Percentiles rank a stretch among this genome's conserved stretches.
Evolutionary conservation across 2,113 vertebrate species (phyloP).

Genomic region (Atherinomorus stipes): DNA sequence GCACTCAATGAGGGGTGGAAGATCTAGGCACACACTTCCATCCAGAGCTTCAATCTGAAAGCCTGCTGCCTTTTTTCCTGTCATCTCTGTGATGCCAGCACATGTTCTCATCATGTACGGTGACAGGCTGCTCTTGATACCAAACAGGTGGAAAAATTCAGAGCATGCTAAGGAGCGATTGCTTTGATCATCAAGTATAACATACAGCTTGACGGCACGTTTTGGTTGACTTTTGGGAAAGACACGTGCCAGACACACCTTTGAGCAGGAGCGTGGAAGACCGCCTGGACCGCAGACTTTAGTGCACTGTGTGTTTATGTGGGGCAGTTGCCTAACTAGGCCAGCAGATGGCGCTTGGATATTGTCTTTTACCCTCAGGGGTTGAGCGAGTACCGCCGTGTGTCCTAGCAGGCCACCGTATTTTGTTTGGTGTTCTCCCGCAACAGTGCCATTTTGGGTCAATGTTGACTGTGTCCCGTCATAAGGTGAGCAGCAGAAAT

Average conservation of each 20-base stretch:
- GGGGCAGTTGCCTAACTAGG: no score
- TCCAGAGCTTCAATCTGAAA: background rate
- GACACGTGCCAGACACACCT: no score
- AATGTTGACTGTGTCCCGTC: no score
- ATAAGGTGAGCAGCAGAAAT: no score
- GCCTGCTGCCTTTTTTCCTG: background rate
- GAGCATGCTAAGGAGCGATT: background rate
- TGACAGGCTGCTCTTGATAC: background rate
- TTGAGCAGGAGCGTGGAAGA: constrained; percentile 16
- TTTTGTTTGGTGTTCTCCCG: no score
- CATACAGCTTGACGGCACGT: constrained; percentile 21
- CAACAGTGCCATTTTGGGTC: no score
- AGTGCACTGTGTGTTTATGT: background rate
- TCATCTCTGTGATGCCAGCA: constrained; percentile 3
- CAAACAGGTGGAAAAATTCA: background rate
- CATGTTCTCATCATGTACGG: background rate
- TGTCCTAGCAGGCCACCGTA: no score
- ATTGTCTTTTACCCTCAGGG: no score
- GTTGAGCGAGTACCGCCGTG: no score
- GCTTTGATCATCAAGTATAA: constrained; percentile 39
- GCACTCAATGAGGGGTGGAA: no score
- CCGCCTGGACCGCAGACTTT: constrained; percentile 19
- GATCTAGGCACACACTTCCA: background rate
- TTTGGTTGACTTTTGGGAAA: constrained; percentile 16
- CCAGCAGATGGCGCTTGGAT: no score